phyloP scores from a whole-genome alignment of 2,888 invertebrate species.

The Hedya salicella region DNA sequence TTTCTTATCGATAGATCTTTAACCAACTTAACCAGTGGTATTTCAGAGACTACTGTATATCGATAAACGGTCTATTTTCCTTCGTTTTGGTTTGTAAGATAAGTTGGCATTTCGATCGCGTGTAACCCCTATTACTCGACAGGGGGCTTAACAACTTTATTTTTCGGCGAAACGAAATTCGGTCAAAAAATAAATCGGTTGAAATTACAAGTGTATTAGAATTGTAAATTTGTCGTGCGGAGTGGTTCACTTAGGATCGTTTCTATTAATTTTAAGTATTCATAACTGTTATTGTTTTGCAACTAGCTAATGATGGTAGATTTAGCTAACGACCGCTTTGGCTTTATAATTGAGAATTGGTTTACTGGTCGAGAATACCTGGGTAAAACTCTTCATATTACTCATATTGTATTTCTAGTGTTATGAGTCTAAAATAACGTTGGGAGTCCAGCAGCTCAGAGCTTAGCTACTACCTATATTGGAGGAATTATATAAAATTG shows the following conservation, averaged over 20 bases:
- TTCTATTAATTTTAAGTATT: conserved; percentile 42
- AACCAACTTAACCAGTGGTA: neutral
- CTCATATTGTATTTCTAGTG: neutral
- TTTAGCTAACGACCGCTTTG: conserved; percentile 32
- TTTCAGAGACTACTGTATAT: neutral
- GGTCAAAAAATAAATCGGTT: conserved; percentile 63
- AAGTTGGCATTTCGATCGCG: conserved; percentile 61
- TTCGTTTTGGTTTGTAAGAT: neutral
- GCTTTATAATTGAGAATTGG: conserved; percentile 17
- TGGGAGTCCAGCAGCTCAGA: neutral
- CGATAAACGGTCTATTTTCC: conserved; percentile 1
- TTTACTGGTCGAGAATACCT: neutral
- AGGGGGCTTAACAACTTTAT: conserved; percentile 73
- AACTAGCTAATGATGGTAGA: conserved; percentile 32
- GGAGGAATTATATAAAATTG: no score
- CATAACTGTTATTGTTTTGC: conserved; percentile 40
- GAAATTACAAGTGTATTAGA: conserved; percentile 69
- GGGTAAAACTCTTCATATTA: neutral
- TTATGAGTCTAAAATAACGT: neutral
- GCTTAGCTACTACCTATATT: no score
- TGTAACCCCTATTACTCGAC: conserved; percentile 64
- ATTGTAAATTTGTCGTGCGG: conserved; percentile 71
- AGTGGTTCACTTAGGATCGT: conserved; percentile 50
- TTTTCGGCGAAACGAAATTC: conserved; percentile 67
- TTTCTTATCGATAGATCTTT: conserved; percentile 37